Conservation (phyloP, 2,797 vertebrate genomes). For the Hipposideros larvatus region DNA sequence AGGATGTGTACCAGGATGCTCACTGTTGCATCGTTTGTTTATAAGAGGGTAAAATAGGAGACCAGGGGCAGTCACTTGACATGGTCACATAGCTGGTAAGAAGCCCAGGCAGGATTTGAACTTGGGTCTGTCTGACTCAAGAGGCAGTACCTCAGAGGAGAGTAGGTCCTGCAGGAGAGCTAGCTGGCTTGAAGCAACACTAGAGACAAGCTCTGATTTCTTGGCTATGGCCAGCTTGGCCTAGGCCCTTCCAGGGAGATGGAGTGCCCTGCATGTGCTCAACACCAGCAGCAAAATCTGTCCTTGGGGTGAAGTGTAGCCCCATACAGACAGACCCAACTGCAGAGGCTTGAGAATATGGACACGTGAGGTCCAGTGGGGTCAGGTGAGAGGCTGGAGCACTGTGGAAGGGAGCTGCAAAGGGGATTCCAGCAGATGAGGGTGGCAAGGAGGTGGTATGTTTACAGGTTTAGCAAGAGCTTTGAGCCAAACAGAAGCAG, state of each 20-base stretch:
- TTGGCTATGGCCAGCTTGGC: background rate
- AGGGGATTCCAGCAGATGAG: background rate
- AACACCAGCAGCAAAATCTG: background rate
- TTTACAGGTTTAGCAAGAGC: background rate
- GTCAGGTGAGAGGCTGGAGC: background rate
- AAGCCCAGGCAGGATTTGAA: background rate
- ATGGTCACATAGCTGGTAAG: background rate
- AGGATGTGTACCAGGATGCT: background rate
- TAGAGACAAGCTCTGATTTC: background rate
- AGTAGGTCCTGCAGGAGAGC: background rate
- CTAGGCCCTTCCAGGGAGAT: background rate
- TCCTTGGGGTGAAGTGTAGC: background rate
- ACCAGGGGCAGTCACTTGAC: background rate
- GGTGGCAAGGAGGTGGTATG: background rate
- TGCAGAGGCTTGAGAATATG: background rate
- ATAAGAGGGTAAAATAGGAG: background rate
- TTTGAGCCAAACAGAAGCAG: background rate
- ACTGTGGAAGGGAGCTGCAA: background rate
- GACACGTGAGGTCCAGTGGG: background rate
- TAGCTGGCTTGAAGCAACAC: fast-evolving
- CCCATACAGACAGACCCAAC: background rate
- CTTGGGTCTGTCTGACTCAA: background rate
- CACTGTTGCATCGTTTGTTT: fast-evolving
- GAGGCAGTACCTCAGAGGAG: background rate
- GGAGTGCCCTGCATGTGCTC: background rate